Percentiles rank a stretch among this genome's conserved stretches.
Evolutionary conservation across 2,888 invertebrate species (phyloP).

Genomic region (Patella pellucida): DNA sequence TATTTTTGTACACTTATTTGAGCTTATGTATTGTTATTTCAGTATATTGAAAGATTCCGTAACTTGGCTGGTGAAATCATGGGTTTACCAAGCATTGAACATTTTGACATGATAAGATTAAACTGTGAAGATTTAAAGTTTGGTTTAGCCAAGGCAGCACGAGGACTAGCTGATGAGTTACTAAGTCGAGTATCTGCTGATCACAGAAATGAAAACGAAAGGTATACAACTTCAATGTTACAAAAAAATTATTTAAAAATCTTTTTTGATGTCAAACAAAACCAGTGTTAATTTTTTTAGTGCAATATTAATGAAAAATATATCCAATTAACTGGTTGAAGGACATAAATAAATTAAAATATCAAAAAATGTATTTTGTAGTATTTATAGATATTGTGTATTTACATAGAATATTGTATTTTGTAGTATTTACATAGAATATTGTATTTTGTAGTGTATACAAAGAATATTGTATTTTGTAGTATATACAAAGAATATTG

Average conservation of each 20-base stretch:
- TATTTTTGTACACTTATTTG: neutral
- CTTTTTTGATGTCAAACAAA: too few species aligned
- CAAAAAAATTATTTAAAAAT: too few species aligned
- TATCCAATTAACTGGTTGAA: too few species aligned
- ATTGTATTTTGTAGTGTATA: too few species aligned
- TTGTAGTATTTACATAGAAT: too few species aligned
- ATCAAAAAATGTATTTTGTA: too few species aligned
- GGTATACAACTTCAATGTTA: conserved; percentile 44
- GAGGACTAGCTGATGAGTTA: conserved; percentile 65
- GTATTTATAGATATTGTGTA: too few species aligned
- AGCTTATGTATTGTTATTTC: conserved; percentile 27
- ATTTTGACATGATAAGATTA: conserved; percentile 70
- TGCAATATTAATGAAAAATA: too few species aligned
- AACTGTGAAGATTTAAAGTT: conserved; percentile 71
- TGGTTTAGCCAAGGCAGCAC: conserved; percentile 67
- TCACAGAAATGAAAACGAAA: conserved; percentile 66
- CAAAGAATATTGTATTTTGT: neutral
- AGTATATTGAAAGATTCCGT: conserved; percentile 69
- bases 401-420: too few species aligned
- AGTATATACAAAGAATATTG: neutral
- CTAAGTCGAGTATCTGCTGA: conserved; percentile 68
- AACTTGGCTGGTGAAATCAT: conserved; percentile 67
- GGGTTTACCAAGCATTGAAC: conserved; percentile 68
- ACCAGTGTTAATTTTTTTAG: too few species aligned
- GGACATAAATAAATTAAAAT: too few species aligned